Evolutionary conservation across 2,888 invertebrate species (phyloP), one percentile per base, ranked within the genome.

Genomic region (Latrodectus hesperus): DNA sequence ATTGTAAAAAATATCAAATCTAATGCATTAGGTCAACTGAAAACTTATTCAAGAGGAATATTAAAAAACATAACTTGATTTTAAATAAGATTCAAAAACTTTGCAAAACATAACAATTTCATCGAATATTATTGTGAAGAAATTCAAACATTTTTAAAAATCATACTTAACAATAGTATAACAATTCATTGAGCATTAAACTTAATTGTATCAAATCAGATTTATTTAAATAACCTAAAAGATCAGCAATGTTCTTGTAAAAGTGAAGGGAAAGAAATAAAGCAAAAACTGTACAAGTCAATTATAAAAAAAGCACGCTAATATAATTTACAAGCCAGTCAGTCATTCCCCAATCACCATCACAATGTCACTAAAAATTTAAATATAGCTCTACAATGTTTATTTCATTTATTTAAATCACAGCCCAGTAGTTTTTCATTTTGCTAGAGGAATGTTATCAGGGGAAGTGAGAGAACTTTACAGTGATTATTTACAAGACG

Each of bases 401-500:
- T 55, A 55, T 55, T 55, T 55, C 11, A 14, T 77, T 84, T 79
- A 80, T 79, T 81, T 87, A 60, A 86, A 88, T 88, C 87, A 88
- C 87, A 88, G 87, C 82, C 87, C 87, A 72, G 87, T 81, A 88
- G 77, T 78, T 75, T 51, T 67, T 14, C 64, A 26, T 52, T 75
- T 84, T 88, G 87, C 87, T 82, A 82, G 87, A 82, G 87, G 87
- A 88, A 88, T 88, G 87, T 88, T 88, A 88, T 71, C 72, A 72
- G 51, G 81, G 74, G 82, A 75, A 81, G 80, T 86, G 85, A 76
- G 75, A 88, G 75, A 70, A 80, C 75, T 86, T 86, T 86, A 86
- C 85, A 86, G 87, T 88, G 86, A 83, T 82, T 87, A 87, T 88
- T 77, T 88, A 88, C 87, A 88, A 60, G 78, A 82, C 82, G 75